phyloP scores from a whole-genome alignment of 2,888 invertebrate species.

The Acrocera orbiculus region DNA sequence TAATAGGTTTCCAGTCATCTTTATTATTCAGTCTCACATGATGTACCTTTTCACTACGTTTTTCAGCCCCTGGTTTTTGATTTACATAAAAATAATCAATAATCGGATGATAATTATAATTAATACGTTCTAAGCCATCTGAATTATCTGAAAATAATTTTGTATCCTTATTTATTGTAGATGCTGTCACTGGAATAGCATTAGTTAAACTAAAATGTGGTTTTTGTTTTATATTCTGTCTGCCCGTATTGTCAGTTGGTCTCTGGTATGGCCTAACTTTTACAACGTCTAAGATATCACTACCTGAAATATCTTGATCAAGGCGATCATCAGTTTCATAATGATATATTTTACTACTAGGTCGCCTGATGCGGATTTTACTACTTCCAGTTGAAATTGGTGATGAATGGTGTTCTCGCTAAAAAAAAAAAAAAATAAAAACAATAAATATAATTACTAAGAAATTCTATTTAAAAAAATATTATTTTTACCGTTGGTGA shows the following conservation, averaged over 20 bases:
- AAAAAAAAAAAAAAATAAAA: too few relatives aligned
- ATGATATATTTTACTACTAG: slow-evolving; percentile 15
- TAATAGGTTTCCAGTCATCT: too few relatives aligned
- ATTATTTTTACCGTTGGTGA: too few relatives aligned
- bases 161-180: slow-evolving; percentile 1
- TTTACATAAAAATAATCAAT: slow-evolving; percentile 54
- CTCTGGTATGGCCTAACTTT: too few relatives aligned
- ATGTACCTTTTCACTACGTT: too few relatives aligned
- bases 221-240: slow-evolving; percentile 25
- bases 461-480: too few relatives aligned
- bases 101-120: slow-evolving; percentile 69
- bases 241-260: slow-evolving; percentile 16
- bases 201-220: slow-evolving; percentile 24
- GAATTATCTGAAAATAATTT: too few relatives aligned
- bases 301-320: slow-evolving; percentile 23
- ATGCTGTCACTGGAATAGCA: slow-evolving; percentile 1
- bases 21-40: too few relatives aligned
- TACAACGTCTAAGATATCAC: slow-evolving; percentile 26
- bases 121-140: too few relatives aligned
- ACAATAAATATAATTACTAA: too few relatives aligned
- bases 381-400: not conserved
- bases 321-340: slow-evolving; percentile 12
- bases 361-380: slow-evolving; percentile 9
- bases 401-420: slow-evolving; percentile 7
- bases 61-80: not conserved